Percentiles rank a stretch among this genome's conserved stretches.
Evolutionary conservation across 1,140 invertebrate genomes (phyloP).

Genomic region (Drosophila leontia): DNA sequence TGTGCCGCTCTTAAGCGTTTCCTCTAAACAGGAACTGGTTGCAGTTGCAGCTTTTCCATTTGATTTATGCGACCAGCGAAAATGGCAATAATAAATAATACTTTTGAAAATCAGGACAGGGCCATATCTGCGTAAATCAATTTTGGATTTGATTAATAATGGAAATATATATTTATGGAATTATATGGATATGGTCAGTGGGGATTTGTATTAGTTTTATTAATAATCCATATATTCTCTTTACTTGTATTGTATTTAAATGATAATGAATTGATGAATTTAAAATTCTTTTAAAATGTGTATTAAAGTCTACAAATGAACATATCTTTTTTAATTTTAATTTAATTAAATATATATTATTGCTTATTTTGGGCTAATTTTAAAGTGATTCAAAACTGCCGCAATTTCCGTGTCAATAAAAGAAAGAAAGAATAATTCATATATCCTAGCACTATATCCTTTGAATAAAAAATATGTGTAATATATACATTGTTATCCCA

Average conservation of each 20-base stretch:
- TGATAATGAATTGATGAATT: too few relatives aligned
- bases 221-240: background rate
- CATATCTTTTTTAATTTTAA: too few relatives aligned
- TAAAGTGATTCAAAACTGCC: background rate
- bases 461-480: background rate
- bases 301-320: too few relatives aligned
- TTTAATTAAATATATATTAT: background rate
- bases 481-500: background rate
- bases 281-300: too few relatives aligned
- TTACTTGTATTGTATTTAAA: background rate
- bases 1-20: slow-evolving; percentile 21
- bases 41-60: slow-evolving; percentile 29
- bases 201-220: background rate
- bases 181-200: background rate
- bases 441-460: background rate
- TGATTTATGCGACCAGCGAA: slow-evolving; percentile 34
- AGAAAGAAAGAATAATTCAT: too few relatives aligned
- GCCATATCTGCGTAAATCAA: slow-evolving; percentile 37
- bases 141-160: slow-evolving; percentile 27
- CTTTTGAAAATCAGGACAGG: slow-evolving; percentile 7
- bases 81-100: slow-evolving; percentile 39
- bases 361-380: background rate
- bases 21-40: slow-evolving; percentile 30
- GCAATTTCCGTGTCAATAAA: background rate
- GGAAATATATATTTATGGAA: slow-evolving; percentile 8